Evolutionary conservation across 64 coral and sea anemone species (phyloP).

Genomic region (Pachyseris speciosa): DNA sequence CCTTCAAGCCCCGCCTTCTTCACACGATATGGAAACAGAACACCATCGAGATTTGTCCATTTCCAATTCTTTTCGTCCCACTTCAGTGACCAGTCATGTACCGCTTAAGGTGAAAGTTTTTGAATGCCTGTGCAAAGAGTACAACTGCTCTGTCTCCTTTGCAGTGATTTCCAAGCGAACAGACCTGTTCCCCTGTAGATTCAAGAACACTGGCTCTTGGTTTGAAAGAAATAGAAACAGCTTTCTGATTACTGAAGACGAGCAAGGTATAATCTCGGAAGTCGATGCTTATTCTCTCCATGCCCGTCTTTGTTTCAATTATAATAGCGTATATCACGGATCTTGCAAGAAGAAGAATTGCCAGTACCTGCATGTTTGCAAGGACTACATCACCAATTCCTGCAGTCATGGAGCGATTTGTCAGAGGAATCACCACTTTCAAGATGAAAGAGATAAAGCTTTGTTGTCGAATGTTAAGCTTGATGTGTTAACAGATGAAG

Average conservation of each 20-base stretch:
- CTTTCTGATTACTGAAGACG: slow-evolving; percentile 59
- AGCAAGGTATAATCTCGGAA: slow-evolving; percentile 20
- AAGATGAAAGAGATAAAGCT: slow-evolving; percentile 47
- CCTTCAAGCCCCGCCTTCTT: background rate
- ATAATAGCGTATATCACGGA: background rate
- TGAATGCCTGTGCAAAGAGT: slow-evolving; percentile 50
- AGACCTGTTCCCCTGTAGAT: slow-evolving; percentile 53
- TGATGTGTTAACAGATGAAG: slow-evolving; percentile 40
- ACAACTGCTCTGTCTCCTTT: slow-evolving; percentile 42
- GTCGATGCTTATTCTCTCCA: slow-evolving; percentile 43
- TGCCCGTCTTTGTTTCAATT: slow-evolving; percentile 61
- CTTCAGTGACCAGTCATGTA: background rate
- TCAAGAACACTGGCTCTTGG: slow-evolving; percentile 58
- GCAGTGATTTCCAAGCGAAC: slow-evolving; percentile 40
- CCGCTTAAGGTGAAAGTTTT: slow-evolving; percentile 62
- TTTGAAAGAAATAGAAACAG: slow-evolving; percentile 36
- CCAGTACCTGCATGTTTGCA: slow-evolving; percentile 73
- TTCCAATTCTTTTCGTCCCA: background rate
- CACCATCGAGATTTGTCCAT: background rate
- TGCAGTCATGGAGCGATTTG: slow-evolving; percentile 54
- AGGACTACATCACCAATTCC: slow-evolving; percentile 42
- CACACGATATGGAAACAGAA: background rate
- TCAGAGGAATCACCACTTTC: slow-evolving; percentile 44
- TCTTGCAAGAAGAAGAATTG: slow-evolving; percentile 42
- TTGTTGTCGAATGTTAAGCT: slow-evolving; percentile 28